phyloP scores from a whole-genome alignment of 2,797 vertebrate genomes.

The Varecia variegata region DNA sequence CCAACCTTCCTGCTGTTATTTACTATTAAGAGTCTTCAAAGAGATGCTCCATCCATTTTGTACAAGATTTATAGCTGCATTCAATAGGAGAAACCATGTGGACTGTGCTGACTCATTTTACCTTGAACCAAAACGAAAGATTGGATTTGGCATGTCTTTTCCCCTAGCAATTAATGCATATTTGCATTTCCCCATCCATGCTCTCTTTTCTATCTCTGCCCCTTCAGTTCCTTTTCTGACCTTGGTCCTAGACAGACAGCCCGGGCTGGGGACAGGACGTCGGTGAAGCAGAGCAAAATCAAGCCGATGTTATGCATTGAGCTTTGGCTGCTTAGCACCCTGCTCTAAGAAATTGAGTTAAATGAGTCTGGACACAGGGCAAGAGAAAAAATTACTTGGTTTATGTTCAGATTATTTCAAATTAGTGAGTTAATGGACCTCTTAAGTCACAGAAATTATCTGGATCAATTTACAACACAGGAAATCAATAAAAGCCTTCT shows the following conservation, averaged over 20 bases:
- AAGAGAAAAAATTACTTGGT: slow-evolving; percentile 54
- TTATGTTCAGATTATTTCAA: slow-evolving; percentile 70
- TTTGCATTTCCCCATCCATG: not conserved
- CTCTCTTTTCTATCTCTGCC: not conserved
- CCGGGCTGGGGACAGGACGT: not conserved
- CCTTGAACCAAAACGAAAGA: not conserved
- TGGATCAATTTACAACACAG: slow-evolving; percentile 68
- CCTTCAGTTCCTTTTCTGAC: not conserved
- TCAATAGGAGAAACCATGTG: not conserved
- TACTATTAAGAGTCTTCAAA: not conserved
- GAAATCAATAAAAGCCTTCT: slow-evolving; percentile 55
- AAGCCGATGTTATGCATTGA: not conserved
- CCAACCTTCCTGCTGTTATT: not conserved
- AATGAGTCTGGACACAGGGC: slow-evolving; percentile 64
- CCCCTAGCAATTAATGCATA: not conserved
- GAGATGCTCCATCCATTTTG: not conserved
- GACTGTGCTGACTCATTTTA: not conserved
- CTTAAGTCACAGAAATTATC: slow-evolving; percentile 64
- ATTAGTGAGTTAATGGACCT: slow-evolving; percentile 71
- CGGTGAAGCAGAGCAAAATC: not conserved
- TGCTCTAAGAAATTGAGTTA: slow-evolving; percentile 49
- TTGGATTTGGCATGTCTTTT: not conserved
- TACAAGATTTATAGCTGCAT: not conserved
- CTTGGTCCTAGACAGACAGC: not conserved
- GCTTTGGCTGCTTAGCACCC: not conserved